These are phyloP conservation scores for Monopterus albus DNA, from an alignment of 2,113 vertebrate species.

Conservation along the genomic window DNA sequence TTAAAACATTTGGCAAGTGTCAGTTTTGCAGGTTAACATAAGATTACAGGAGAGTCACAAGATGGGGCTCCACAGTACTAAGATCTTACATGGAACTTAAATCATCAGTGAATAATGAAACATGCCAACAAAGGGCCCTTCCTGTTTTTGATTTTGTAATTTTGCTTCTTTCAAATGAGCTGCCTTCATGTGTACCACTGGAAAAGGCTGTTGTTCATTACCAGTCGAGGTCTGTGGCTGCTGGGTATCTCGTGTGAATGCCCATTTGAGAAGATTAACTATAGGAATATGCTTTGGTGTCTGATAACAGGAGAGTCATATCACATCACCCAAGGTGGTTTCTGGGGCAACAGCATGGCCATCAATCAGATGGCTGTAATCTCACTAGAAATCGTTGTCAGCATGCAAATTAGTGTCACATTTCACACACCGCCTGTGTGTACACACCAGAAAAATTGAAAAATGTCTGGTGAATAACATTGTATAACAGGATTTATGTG, in stretches of 20 bases:
- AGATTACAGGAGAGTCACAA: too few relatives aligned
- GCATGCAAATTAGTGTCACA: slow-evolving; percentile 76
- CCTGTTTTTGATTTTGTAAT: slow-evolving; percentile 35
- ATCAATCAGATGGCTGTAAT: slow-evolving; percentile 77
- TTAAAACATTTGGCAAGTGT: too few relatives aligned
- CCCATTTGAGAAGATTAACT: slow-evolving; percentile 76
- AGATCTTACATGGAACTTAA: background rate
- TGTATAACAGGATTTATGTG: slow-evolving; percentile 14
- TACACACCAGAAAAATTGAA: slow-evolving; percentile 20
- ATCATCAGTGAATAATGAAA: slow-evolving; percentile 27
- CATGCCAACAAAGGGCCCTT: background rate
- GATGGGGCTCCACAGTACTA: background rate
- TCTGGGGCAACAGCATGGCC: slow-evolving; percentile 72
- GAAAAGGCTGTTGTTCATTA: slow-evolving; percentile 65
- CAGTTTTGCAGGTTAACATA: too few relatives aligned
- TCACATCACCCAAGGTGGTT: slow-evolving; percentile 77
- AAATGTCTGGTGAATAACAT: slow-evolving; percentile 44
- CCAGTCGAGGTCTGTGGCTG: slow-evolving; percentile 52
- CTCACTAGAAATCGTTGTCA: slow-evolving; percentile 64
- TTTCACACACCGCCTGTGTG: slow-evolving; percentile 48
- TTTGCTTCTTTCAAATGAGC: slow-evolving; percentile 44
- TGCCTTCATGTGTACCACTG: slow-evolving; percentile 41
- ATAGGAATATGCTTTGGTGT: slow-evolving; percentile 75
- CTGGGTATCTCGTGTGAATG: slow-evolving; percentile 50
- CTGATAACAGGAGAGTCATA: slow-evolving; percentile 71